Evolutionary conservation across 1,140 invertebrate species (phyloP), one percentile per base, ranked within the genome.

Genomic region (Lepidostoma basale): DNA sequence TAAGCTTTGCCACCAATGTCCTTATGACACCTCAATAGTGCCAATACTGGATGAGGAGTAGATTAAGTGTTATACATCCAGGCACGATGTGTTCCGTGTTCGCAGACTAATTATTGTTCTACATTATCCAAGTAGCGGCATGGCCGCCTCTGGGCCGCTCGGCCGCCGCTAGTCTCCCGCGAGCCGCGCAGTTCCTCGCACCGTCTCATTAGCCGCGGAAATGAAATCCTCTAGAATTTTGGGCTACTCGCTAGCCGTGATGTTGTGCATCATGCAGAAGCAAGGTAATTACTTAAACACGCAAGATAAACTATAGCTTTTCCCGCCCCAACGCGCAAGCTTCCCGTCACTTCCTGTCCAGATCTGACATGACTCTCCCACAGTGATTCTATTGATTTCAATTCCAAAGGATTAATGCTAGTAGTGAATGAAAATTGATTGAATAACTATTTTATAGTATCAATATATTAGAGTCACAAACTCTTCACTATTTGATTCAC

Each of bases 211-310:
- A 47, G 3, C 14, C 10, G 40, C 40, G 16, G 3, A 58, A n/a
- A 72, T 72, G 66, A 72, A 58, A 28, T 56, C 67, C 23, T 62
- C 66, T 30, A 42, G 56, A 6, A n/a, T 72, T 4, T n/a, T 72
- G 9, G 62, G 62, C 42, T 68, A 62, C 58, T 65, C 67, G 20
- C n/a, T 68, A 28, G 70, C 67, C 23, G 30, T 72, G 3, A 22
- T 68, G 6, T 33, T 72, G 28, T 68, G 62, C 40, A 39, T 72
- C 39, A 10, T 72, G 3, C 66, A 72, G 40, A 67, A 60, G 26
- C 62, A 68, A 65, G 70, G 70, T 72, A 68, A 68, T 2, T n/a
- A n/a, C n/a, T n/a, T n/a, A 39, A 54, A 64, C 28, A 30, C 16
- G 16, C 28, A 58, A 39, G 54, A 58, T 58, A 58, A 33, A 36